These are phyloP conservation scores for Hyperoplus lanceolatus DNA, from an alignment of 2,797 vertebrate genomes.

Conservation along the genomic window DNA sequence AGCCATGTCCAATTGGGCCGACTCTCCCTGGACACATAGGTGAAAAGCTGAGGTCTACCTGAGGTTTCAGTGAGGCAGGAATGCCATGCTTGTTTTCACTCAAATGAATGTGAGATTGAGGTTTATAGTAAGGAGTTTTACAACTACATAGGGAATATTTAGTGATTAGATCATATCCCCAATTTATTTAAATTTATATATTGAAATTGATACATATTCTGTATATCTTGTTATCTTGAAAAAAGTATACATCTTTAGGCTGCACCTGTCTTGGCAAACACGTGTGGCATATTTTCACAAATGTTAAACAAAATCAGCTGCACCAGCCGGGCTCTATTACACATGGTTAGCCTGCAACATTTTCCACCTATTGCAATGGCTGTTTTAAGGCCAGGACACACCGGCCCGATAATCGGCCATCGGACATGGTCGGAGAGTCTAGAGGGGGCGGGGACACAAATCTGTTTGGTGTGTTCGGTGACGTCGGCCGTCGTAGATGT, in stretches of 20 bases:
- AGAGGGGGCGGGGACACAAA: too few species aligned
- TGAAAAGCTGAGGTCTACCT: slow-evolving; percentile 35
- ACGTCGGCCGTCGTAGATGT: too few species aligned
- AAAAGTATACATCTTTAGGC: neutral
- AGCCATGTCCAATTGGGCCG: slow-evolving; percentile 5
- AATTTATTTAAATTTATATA: neutral
- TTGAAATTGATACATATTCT: neutral
- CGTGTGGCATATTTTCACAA: neutral
- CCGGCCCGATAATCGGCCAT: too few species aligned
- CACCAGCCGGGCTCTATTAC: neutral
- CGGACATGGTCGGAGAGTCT: too few species aligned
- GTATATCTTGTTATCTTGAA: neutral
- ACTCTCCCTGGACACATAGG: slow-evolving; percentile 40
- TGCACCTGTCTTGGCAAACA: slow-evolving; percentile 2
- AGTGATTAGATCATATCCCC: neutral
- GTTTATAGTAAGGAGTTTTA: neutral
- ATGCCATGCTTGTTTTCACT: slow-evolving; percentile 53
- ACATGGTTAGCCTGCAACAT: slow-evolving; percentile 10
- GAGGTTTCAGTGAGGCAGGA: slow-evolving; percentile 49
- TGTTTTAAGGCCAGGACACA: slow-evolving; percentile 21
- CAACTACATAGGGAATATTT: neutral
- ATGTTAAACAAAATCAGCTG: slow-evolving; percentile 30
- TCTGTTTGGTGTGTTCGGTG: too few species aligned
- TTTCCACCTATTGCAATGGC: slow-evolving; percentile 37
- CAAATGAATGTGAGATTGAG: slow-evolving; percentile 52